Evolutionary conservation across 2,888 invertebrate genomes (phyloP).

Genomic region (Hydrotaea cyrtoneurina): DNA sequence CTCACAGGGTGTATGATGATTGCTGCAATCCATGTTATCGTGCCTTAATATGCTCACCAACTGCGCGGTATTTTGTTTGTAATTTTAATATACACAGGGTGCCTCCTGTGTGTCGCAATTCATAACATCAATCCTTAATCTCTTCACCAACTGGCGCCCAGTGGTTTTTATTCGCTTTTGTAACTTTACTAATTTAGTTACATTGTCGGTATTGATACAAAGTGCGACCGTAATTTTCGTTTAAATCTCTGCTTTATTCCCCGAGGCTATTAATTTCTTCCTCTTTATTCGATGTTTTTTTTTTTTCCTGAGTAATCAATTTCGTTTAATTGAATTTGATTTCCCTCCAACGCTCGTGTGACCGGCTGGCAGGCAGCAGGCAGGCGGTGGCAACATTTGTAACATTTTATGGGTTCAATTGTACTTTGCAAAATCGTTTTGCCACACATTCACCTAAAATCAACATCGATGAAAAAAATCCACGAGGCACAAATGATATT

Average conservation of each 20-base stretch:
- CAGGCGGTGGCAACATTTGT: neutral
- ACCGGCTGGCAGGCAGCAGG: neutral
- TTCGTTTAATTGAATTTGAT: conserved; percentile 45
- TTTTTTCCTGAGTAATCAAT: conserved; percentile 44
- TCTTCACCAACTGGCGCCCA: too few relatives aligned
- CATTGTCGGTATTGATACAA: neutral
- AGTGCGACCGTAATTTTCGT: neutral
- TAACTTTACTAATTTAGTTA: neutral
- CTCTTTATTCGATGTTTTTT: too few relatives aligned
- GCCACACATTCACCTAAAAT: neutral
- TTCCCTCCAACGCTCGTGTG: conserved; percentile 50
- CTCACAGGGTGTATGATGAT: too few relatives aligned
- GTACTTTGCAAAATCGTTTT: conserved; percentile 4
- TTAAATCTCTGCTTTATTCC: neutral
- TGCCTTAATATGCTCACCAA: too few relatives aligned
- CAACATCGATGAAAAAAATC: conserved; percentile 14
- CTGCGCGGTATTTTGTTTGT: too few relatives aligned
- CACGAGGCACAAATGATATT: conserved; percentile 41
- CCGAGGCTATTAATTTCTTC: conserved; percentile 21
- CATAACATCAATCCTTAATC: too few relatives aligned
- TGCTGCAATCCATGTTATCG: too few relatives aligned
- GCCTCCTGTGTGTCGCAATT: too few relatives aligned
- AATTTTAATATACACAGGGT: too few relatives aligned
- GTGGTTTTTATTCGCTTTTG: too few relatives aligned
- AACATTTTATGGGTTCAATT: conserved; percentile 19